A percentile compares a stretch with the other conserved stretches of the same genome.
These are phyloP conservation scores for Psylliodes chrysocephalus DNA, from an alignment of 2,888 invertebrate species.

Conservation along the genomic window DNA sequence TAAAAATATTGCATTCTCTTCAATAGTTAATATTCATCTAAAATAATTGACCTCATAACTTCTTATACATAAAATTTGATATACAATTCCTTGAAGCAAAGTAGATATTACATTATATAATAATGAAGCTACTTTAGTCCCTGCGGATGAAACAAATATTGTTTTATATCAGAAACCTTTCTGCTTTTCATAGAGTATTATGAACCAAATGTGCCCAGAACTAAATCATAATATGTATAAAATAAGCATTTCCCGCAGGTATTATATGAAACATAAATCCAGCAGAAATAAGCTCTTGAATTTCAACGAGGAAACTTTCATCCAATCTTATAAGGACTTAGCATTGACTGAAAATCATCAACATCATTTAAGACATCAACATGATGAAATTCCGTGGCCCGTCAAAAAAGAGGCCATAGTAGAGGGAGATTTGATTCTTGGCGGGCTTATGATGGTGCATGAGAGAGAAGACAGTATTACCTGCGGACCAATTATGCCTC, in stretches of 20 bases:
- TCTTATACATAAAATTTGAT: too few species aligned
- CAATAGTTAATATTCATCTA: too few species aligned
- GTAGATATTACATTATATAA: too few species aligned
- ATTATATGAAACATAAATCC: conserved; percentile 40
- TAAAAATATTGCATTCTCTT: too few species aligned
- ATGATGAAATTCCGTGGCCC: conserved; percentile 72
- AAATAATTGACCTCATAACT: too few species aligned
- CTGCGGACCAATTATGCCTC: conserved; percentile 94
- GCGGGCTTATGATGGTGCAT: conserved; percentile 96
- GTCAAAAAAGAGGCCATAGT: conserved; percentile 87
- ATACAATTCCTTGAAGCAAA: too few species aligned
- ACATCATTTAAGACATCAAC: conserved; percentile 47
- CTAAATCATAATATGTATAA: background rate
- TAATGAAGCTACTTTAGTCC: too few species aligned
- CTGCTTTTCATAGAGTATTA: too few species aligned
- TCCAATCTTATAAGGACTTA: conserved; percentile 32
- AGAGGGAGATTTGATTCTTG: conserved; percentile 88
- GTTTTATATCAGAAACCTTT: too few species aligned
- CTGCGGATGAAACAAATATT: too few species aligned
- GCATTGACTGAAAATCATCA: conserved; percentile 40
- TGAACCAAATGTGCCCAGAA: background rate
- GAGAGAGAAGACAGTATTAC: conserved; percentile 88
- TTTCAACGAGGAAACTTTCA: conserved; percentile 30
- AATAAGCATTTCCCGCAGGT: conserved; percentile 14
- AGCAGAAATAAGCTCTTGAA: conserved; percentile 36